A percentile compares a stretch with the other conserved stretches of the same genome.
These are phyloP conservation scores for Steromphala cineraria DNA, from an alignment of 2,888 invertebrate genomes.

Conservation along the genomic window DNA sequence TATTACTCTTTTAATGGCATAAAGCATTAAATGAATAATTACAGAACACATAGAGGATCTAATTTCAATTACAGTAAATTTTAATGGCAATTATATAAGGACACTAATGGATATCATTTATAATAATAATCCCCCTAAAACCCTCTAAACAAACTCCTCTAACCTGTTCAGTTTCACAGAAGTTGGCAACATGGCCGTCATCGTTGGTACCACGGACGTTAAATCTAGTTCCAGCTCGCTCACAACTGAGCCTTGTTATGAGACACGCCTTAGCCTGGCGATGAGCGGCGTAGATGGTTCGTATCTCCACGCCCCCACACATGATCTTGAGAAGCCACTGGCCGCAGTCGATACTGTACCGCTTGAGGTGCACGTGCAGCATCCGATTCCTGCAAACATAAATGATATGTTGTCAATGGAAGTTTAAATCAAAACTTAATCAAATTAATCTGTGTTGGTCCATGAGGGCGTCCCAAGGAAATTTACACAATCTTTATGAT, in stretches of 20 bases:
- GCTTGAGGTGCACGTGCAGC: slow-evolving; percentile 92
- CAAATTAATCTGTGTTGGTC: not conserved
- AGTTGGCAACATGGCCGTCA: slow-evolving; percentile 99
- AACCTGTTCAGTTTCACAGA: slow-evolving; percentile 99
- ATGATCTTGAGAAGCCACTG: slow-evolving; percentile 95
- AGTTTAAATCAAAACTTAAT: no score
- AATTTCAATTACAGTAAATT: no score
- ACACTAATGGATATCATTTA: no score
- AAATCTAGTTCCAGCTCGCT: slow-evolving; percentile 97
- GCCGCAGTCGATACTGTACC: slow-evolving; percentile 92
- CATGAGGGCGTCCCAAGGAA: no score
- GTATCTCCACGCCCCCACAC: slow-evolving; percentile 97
- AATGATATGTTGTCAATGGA: no score
- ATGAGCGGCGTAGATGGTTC: slow-evolving; percentile 97
- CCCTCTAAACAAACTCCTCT: not conserved
- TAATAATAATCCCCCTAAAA: no score
- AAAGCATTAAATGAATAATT: no score
- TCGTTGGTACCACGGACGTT: slow-evolving; percentile 99
- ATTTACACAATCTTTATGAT: no score
- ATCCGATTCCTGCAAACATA: slow-evolving; percentile 86
- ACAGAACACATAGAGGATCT: no score
- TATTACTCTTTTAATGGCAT: no score
- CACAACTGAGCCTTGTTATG: slow-evolving; percentile 96
- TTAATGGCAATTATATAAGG: no score
- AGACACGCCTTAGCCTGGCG: slow-evolving; percentile 94